Conservation (phyloP, 2,888 invertebrate genomes). For the Tipula lateralis region DNA sequence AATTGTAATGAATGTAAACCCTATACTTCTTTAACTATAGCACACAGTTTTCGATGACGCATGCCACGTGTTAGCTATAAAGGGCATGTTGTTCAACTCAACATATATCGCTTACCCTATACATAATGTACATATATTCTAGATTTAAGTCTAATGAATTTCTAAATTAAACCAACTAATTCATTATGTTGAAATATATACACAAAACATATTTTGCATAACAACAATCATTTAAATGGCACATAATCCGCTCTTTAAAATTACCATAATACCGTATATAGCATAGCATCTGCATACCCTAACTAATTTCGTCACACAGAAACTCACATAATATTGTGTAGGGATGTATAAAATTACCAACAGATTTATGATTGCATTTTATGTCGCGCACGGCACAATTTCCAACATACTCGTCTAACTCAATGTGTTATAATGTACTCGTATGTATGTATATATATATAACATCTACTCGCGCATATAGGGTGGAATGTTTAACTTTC, state of each 20-base stretch:
- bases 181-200: not conserved
- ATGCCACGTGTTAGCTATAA: not conserved
- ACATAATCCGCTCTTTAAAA: not conserved
- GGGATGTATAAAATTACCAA: not conserved
- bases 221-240: not conserved
- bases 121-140: not conserved
- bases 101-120: not conserved
- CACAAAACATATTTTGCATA: not conserved
- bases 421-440: no score
- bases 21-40: no score
- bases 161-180: not conserved
- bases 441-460: not conserved
- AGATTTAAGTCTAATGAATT: not conserved
- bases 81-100: not conserved
- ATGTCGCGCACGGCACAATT: not conserved
- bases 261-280: not conserved
- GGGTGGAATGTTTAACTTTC: not conserved
- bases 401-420: not conserved
- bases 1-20: no score
- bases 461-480: not conserved
- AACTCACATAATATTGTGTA: not conserved
- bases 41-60: no score
- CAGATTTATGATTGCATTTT: constrained; percentile 15
- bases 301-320: not conserved
- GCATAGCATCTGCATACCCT: not conserved